These are phyloP conservation scores for Lasioglossum morio DNA, from an alignment of 2,888 invertebrate species.

Conservation along the genomic window DNA sequence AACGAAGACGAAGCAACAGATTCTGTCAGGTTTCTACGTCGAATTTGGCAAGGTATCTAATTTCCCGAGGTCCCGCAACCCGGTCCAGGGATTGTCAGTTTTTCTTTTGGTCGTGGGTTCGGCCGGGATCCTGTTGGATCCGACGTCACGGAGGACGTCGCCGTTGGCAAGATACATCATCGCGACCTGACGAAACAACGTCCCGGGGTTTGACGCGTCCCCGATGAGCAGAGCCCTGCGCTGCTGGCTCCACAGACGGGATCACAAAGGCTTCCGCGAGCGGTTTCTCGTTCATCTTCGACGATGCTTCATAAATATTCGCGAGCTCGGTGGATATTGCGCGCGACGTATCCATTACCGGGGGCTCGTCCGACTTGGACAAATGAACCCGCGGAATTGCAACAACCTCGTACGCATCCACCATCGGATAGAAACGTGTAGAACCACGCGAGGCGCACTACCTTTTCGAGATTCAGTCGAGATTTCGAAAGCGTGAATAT, in stretches of 20 bases:
- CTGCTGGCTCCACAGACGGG: not conserved
- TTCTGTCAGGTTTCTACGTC: not conserved
- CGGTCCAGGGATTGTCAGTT: not conserved
- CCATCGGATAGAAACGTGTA: constrained; percentile 10
- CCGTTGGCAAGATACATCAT: constrained; percentile 46
- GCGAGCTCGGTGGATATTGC: constrained; percentile 41
- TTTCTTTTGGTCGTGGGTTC: not conserved
- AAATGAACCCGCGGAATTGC: constrained; percentile 57
- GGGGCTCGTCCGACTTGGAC: constrained; percentile 58
- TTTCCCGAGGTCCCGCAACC: not conserved
- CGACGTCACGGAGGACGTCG: constrained; percentile 13
- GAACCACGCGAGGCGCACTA: not conserved
- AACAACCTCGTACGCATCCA: constrained; percentile 14
- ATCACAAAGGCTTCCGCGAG: constrained; percentile 49
- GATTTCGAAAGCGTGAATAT: constrained; percentile 7
- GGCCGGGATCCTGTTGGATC: not conserved
- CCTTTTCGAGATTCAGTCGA: constrained; percentile 36
- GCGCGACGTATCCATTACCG: constrained; percentile 62
- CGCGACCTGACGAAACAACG: constrained; percentile 54
- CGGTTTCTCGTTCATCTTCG: constrained; percentile 58
- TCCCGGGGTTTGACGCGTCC: constrained; percentile 55
- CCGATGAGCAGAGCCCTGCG: constrained; percentile 45
- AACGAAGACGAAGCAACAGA: not conserved
- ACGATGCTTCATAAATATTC: constrained; percentile 68
- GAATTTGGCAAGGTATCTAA: not conserved